Percentiles rank a stretch among this genome's conserved stretches.
These are phyloP conservation scores for Heliconius charithonia DNA, from an alignment of 2,888 invertebrate genomes.

Conservation along the genomic window DNA sequence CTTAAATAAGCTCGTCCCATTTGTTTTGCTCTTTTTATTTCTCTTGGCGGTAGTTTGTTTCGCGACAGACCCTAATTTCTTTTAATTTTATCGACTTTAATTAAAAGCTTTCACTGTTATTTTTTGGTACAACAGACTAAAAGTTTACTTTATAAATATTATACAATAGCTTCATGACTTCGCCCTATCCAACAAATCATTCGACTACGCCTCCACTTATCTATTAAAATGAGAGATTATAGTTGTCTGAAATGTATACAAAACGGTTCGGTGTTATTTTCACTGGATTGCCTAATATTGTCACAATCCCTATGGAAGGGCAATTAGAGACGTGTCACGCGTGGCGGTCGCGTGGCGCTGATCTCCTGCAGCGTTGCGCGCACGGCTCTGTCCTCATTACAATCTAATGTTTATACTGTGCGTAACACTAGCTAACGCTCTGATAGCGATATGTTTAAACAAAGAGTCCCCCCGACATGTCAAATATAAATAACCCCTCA, in stretches of 20 bases:
- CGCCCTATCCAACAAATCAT: slow-evolving; percentile 73
- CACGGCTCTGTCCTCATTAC: slow-evolving; percentile 67
- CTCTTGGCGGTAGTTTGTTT: slow-evolving; percentile 79
- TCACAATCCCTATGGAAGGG: slow-evolving; percentile 78
- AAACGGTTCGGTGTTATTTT: slow-evolving; percentile 79
- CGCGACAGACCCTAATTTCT: slow-evolving; percentile 41
- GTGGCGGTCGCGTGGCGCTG: slow-evolving; percentile 74
- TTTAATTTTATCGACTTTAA: slow-evolving; percentile 36
- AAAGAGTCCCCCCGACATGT: slow-evolving; percentile 35
- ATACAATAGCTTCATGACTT: slow-evolving; percentile 51
- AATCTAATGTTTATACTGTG: slow-evolving; percentile 71
- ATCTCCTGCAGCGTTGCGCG: slow-evolving; percentile 55
- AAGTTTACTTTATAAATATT: slow-evolving; percentile 28
- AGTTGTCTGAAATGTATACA: slow-evolving; percentile 68
- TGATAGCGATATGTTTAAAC: slow-evolving; percentile 65
- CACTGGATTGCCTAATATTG: slow-evolving; percentile 83
- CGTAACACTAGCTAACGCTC: slow-evolving; percentile 59
- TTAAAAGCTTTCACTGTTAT: slow-evolving; percentile 10
- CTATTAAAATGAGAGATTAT: slow-evolving; percentile 83
- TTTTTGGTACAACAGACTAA: slow-evolving; percentile 1
- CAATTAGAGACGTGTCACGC: slow-evolving; percentile 81
- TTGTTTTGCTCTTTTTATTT: slow-evolving; percentile 82
- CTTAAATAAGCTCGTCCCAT: slow-evolving; percentile 82
- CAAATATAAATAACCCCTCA: slow-evolving; percentile 29
- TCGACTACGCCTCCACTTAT: slow-evolving; percentile 79